Percentiles rank a stretch among this genome's conserved stretches.
phyloP scores from a whole-genome alignment of 1,140 invertebrate genomes.

The Drosophila teissieri region DNA sequence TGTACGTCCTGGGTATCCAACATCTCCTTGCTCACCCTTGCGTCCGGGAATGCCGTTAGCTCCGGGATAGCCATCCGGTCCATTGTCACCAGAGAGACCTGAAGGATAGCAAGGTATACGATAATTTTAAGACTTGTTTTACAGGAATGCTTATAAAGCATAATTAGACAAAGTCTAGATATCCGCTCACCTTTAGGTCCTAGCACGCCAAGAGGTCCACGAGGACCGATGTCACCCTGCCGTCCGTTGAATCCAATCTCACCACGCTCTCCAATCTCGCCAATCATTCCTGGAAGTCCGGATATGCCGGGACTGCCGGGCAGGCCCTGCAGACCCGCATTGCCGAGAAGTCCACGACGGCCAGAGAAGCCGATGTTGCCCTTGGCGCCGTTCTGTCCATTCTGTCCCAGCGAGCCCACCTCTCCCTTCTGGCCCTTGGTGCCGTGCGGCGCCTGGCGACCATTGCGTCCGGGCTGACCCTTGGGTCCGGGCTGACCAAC shows the following conservation, averaged over 20 bases:
- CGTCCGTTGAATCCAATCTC: neutral
- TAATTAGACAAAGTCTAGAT: no score
- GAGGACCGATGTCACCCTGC: slow-evolving; percentile 84
- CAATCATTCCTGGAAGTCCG: slow-evolving; percentile 86
- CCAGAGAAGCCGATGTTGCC: slow-evolving; percentile 85
- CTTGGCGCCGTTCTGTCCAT: slow-evolving; percentile 70
- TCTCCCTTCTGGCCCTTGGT: slow-evolving; percentile 87
- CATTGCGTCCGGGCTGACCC: slow-evolving; percentile 86
- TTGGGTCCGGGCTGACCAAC: slow-evolving; percentile 86
- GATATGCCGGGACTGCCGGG: slow-evolving; percentile 83
- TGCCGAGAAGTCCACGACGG: slow-evolving; percentile 86
- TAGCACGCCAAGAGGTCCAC: slow-evolving; percentile 85
- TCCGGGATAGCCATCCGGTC: slow-evolving; percentile 86
- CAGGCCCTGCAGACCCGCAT: slow-evolving; percentile 85
- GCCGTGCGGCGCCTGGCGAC: slow-evolving; percentile 86
- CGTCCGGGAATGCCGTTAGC: slow-evolving; percentile 66
- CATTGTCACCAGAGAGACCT: slow-evolving; percentile 85
- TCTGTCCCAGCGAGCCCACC: slow-evolving; percentile 62
- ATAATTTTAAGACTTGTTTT: neutral
- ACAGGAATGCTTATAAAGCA: neutral
- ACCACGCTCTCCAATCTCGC: slow-evolving; percentile 85
- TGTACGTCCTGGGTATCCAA: slow-evolving; percentile 85
- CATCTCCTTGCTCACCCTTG: slow-evolving; percentile 86
- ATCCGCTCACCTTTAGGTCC: slow-evolving; percentile 87
- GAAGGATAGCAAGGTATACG: neutral